Base-by-base conservation (phyloP, 2,113 vertebrate genomes). In the Corythornis cristatus region DNA sequence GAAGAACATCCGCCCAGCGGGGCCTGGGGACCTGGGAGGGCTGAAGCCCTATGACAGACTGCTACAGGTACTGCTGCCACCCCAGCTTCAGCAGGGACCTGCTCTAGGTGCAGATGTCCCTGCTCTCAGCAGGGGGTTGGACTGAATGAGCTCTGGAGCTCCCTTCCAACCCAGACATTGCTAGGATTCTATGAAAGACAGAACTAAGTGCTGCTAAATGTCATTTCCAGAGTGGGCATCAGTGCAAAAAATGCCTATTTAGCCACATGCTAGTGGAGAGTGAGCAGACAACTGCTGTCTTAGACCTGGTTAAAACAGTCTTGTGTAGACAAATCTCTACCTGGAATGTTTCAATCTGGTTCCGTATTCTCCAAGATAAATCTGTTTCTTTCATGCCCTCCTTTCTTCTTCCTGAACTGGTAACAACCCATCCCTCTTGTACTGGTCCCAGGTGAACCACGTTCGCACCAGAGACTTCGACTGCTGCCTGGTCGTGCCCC, bases 391-490 rank as follows among this genome's bases (percentile, higher is more conserved):
- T 60, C 35, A 46, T 43, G 26, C 46, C 23, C 20, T 42, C 22
- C 3, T 40, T 17, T 51, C 16, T 62, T 65, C 45, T 12, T 21
- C 43, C 14, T 35, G 5, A 28, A 61, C 28, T 0, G 0, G 1
- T 64, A 54, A 86, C 23, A 56, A 37, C 37, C 37, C 37, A 37
- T 37, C 37, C 37, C 37, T 37, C 37, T 37, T 37, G 9, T 37
- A 10, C 37, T 37, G 37, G 37, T 37, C 37, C 37, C 37, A 37
- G 99, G 98, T 99, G 14, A 99, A 99, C 93, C 99, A 99, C 1
- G 98, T 99, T 28, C 98, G 99, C 83, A 99, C 99, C n/a, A 98
- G 99, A 92, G 99, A 99, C 98, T 99, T 99, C 58, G 99, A 99
- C 97, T 99, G 99, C 98, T 99, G 99, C 86, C 98, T 99, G 10